Evolutionary conservation across 1,140 invertebrate species (phyloP), one percentile per base, ranked within the genome.

Genomic region (Calephelis nemesis): DNA sequence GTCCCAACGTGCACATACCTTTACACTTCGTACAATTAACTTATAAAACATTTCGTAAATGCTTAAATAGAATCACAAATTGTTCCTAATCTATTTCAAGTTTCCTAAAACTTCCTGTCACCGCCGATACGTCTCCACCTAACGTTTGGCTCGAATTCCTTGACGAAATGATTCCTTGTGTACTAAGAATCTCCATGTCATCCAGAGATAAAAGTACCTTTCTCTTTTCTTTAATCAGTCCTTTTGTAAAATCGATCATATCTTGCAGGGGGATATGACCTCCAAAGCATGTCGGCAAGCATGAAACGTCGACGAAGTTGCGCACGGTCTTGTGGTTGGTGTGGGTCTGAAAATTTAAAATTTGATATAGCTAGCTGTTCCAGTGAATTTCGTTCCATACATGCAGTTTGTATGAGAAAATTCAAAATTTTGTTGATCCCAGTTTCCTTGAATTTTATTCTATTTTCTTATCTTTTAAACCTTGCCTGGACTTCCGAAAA

Each of bases 281-380:
- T 4, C 96, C 96, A 81, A 96, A 96, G 77, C 96, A 95, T 47
- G 94, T 93, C 0, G 96, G 97, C 39, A 97, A 85, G 71, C 96
- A 96, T 58, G 93, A 93, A 1, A 93, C 79, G 70, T 95, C 93
- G 8, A 97, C 88, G 7, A 89, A 77, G 72, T 94, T 93, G 64
- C 94, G 92, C 42, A 97, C 79, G 7, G 94, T 94, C n/a, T 94
- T 92, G 7, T 94, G 74, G 66, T 88, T 94, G 72, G 93, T 92
- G 77, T 96, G 95, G 19, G 96, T 86, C 93, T 95, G 85, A 47
- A 82, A 79, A 48, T 19, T 60, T 39, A 47, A 10, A 58, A 58
- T 13, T 58, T 39, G 9, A 19, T 30, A 30, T 30, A 4, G 2
- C 30, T 30, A 30, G 30, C 30, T 30, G 30, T 30, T 30, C 3